Conservation (phyloP, 2,888 invertebrate genomes). For the Drosophila diplacantha region DNA sequence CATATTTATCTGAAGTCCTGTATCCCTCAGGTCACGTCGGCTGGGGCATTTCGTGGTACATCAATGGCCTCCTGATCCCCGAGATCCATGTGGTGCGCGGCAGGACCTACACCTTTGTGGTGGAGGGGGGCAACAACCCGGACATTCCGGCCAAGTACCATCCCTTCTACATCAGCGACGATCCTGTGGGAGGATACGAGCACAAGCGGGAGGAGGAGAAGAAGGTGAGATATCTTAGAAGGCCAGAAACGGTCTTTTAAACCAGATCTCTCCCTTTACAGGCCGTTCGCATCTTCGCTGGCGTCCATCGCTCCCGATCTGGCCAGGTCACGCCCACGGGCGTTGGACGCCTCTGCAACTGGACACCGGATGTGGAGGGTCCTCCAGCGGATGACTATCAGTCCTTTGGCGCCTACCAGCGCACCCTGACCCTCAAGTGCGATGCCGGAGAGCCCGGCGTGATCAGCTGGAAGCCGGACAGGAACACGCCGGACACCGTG, state of each 20-base stretch:
- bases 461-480: slow-evolving; percentile 91
- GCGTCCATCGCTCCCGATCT: slow-evolving; percentile 83
- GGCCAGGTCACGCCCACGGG: slow-evolving; percentile 87
- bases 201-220: slow-evolving; percentile 90
- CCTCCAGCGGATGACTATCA: slow-evolving; percentile 88
- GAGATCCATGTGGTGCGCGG: slow-evolving; percentile 93
- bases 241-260: background rate
- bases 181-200: slow-evolving; percentile 92
- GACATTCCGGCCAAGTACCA: slow-evolving; percentile 90
- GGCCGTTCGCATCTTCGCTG: slow-evolving; percentile 90
- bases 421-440: slow-evolving; percentile 89
- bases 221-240: slow-evolving; percentile 79
- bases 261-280: slow-evolving; percentile 66
- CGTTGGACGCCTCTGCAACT: slow-evolving; percentile 90
- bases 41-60: slow-evolving; percentile 96
- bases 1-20: background rate
- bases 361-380: slow-evolving; percentile 86
- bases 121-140: slow-evolving; percentile 90
- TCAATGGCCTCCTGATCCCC: slow-evolving; percentile 94
- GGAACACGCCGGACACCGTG: slow-evolving; percentile 91
- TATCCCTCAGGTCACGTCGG: slow-evolving; percentile 88
- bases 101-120: slow-evolving; percentile 90
- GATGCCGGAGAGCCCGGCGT: slow-evolving; percentile 90
- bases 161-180: slow-evolving; percentile 95
- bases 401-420: slow-evolving; percentile 93